Evolutionary conservation across 1,140 invertebrate genomes (phyloP), one percentile per base, ranked within the genome.

Genomic region (Rhyzopertha dominica): DNA sequence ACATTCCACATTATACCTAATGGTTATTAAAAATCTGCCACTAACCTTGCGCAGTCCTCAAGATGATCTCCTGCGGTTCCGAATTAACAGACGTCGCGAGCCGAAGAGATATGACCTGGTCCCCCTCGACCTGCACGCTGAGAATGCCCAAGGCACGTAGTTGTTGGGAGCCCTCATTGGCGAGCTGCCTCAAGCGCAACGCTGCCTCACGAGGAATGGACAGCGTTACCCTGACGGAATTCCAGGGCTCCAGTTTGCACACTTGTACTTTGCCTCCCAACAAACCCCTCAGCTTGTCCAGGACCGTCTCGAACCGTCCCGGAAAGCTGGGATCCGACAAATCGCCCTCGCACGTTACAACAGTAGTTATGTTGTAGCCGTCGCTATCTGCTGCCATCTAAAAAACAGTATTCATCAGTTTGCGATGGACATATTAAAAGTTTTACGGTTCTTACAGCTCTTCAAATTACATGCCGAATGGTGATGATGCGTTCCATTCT

Each of bases 231-330:
- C 90, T 83, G 54, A 97, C 93, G 62, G 90, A 93, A 74, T 96
- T 95, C 92, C 92, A 96, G 78, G 93, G 93, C 79, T 98, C 93
- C 74, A 96, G 87, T 78, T 96, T 89, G 53, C 80, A 78, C 36
- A 70, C 68, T 66, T 78, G 73, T 49, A 74, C 72, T 83, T 81
- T 80, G 73, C 78, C 77, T 52, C 78, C 79, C 50, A 87, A 71
- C 57, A 87, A 70, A 68, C 73, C 73, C 65, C 82, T 77, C 37
- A 90, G 76, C 57, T 74, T 74, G 59, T 75, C 72, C 41, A 85
- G 74, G 59, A 87, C 79, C 45, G 71, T 63, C 61, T 81, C 73
- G 59, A 89, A 80, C 56, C 78, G 77, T 40, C 70, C 68, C 51
- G 78, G 78, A 69, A 88, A 84, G 56, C 80, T 71, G 54, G 85